Conservation (phyloP, 2,888 invertebrate genomes). For the Agonopterix alstromeriana region DNA sequence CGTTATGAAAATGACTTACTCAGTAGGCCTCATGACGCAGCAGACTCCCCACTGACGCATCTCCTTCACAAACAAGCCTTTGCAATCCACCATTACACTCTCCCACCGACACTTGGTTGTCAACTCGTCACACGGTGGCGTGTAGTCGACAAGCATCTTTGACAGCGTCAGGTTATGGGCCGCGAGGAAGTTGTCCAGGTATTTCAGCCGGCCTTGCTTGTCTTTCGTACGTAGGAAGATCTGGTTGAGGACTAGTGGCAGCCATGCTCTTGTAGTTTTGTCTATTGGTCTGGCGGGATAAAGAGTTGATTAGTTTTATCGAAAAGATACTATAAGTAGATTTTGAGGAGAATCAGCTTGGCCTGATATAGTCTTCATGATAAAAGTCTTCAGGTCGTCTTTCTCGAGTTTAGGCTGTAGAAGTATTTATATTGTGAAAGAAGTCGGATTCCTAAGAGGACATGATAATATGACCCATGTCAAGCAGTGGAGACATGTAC, state of each 20-base stretch:
- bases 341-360: too few relatives aligned
- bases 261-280: conserved; percentile 12
- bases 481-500: too few relatives aligned
- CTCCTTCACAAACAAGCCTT: conserved; percentile 34
- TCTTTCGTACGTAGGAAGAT: conserved; percentile 28
- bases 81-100: conserved; percentile 28
- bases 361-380: too few relatives aligned
- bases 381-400: too few relatives aligned
- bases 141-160: conserved; percentile 28
- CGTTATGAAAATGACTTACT: conserved; percentile 26
- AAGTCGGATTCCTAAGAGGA: too few relatives aligned
- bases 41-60: conserved; percentile 46
- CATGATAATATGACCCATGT: too few relatives aligned
- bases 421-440: too few relatives aligned
- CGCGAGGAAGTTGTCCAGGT: conserved; percentile 32
- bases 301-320: not conserved
- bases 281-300: conserved; percentile 19
- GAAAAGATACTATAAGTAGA: too few relatives aligned
- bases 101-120: conserved; percentile 43
- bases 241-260: conserved; percentile 22
- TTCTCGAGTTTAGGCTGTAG: too few relatives aligned
- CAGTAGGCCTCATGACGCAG: conserved; percentile 38
- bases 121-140: conserved; percentile 33
- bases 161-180: conserved; percentile 31
- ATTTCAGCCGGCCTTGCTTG: conserved; percentile 19